phyloP scores from a whole-genome alignment of 2,888 invertebrate genomes.

The Barypeithes pellucidus region DNA sequence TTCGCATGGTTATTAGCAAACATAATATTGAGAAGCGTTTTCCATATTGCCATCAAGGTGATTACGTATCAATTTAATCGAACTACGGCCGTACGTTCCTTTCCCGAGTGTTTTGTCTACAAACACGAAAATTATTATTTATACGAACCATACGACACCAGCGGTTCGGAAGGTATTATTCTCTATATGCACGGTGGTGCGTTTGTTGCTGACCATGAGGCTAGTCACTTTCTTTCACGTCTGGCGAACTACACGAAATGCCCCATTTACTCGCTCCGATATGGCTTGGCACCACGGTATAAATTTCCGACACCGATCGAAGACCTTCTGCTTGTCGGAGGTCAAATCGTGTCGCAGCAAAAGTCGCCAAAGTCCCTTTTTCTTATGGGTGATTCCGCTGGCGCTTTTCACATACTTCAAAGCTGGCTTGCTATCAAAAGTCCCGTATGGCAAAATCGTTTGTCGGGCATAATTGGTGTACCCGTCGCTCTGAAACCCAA shows the following conservation, averaged over 20 bases:
- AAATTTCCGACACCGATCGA: too few relatives aligned
- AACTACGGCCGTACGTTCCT: neutral
- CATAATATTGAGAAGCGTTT: neutral
- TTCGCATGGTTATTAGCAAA: neutral
- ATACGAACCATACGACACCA: too few relatives aligned
- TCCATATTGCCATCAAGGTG: neutral
- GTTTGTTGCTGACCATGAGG: too few relatives aligned
- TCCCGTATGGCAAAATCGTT: neutral
- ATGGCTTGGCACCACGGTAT: too few relatives aligned
- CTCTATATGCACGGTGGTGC: too few relatives aligned
- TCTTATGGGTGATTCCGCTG: slow-evolving; percentile 2
- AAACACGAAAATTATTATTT: too few relatives aligned
- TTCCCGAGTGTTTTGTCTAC: slow-evolving; percentile 2
- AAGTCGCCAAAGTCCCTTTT: neutral
- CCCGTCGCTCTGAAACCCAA: neutral
- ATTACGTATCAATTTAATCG: neutral
- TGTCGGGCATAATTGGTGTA: neutral
- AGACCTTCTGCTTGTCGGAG: too few relatives aligned
- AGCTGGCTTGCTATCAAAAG: neutral
- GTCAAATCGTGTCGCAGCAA: too few relatives aligned
- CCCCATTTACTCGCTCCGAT: too few relatives aligned
- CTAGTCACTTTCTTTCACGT: too few relatives aligned
- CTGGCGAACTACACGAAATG: too few relatives aligned
- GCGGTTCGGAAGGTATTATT: too few relatives aligned
- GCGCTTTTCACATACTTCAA: neutral